A percentile compares a stretch with the other conserved stretches of the same genome.
Evolutionary conservation across 2,797 vertebrate species (phyloP).

Genomic region (Sebastes cheni): DNA sequence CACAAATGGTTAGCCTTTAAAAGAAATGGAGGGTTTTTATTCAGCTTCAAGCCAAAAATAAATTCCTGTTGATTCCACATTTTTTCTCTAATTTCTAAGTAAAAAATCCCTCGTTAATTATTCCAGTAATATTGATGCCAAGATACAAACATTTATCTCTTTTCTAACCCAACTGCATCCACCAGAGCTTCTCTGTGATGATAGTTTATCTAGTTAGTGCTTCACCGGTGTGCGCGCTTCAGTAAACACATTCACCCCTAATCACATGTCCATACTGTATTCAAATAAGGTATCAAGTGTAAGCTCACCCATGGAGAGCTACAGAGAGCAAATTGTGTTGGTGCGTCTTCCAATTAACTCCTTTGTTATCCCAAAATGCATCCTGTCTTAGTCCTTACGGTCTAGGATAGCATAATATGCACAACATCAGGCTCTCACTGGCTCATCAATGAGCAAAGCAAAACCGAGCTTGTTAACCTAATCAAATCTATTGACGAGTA

Average conservation of each 20-base stretch:
- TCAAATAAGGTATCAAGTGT: slow-evolving; percentile 36
- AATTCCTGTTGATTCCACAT: neutral
- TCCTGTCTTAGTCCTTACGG: slow-evolving; percentile 3
- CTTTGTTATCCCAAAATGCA: slow-evolving; percentile 36
- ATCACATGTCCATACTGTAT: slow-evolving; percentile 20
- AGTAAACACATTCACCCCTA: slow-evolving; percentile 20
- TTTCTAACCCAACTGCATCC: neutral
- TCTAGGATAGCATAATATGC: slow-evolving; percentile 19
- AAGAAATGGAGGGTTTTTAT: neutral
- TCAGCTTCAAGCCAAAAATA: neutral
- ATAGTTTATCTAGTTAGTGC: slow-evolving; percentile 15
- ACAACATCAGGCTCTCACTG: slow-evolving; percentile 40
- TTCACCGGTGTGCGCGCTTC: slow-evolving; percentile 7
- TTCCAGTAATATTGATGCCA: neutral
- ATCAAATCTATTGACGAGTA: slow-evolving; percentile 72
- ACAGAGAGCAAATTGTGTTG: slow-evolving; percentile 23
- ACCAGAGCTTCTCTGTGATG: neutral
- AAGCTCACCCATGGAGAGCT: slow-evolving; percentile 25
- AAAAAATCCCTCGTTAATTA: neutral
- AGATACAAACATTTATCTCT: neutral
- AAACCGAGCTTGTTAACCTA: slow-evolving; percentile 77
- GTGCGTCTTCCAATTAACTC: slow-evolving; percentile 34
- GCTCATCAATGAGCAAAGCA: slow-evolving; percentile 63
- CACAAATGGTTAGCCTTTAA: neutral
- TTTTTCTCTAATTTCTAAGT: neutral